A percentile compares a stretch with the other conserved stretches of the same genome.
These are phyloP conservation scores for Tetranychus urticae DNA, from an alignment of 1,140 invertebrate genomes.

Conservation along the genomic window DNA sequence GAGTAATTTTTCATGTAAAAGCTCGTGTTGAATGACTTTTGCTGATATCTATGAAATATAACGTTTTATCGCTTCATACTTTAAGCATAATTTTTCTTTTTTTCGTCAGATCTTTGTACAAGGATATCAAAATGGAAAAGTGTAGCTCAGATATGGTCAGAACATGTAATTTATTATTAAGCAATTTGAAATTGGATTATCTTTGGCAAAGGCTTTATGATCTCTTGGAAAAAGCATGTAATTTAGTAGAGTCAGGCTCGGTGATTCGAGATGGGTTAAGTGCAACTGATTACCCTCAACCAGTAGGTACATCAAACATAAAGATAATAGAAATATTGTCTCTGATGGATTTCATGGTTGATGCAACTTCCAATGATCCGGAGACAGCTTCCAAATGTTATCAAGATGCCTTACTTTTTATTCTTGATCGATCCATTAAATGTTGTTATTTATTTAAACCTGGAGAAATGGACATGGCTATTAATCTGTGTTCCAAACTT, in stretches of 20 bases:
- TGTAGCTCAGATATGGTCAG: not conserved
- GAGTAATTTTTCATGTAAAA: conserved; percentile 43
- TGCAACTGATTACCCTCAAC: conserved; percentile 4
- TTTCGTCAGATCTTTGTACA: conserved; percentile 1
- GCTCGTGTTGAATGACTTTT: conserved; percentile 68
- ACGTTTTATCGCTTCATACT: conserved; percentile 63
- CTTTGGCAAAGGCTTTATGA: conserved; percentile 4
- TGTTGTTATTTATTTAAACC: conserved; percentile 32
- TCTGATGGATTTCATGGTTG: conserved; percentile 5
- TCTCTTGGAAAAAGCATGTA: not conserved
- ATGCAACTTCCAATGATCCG: conserved; percentile 26
- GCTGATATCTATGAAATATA: conserved; percentile 54
- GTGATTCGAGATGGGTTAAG: no score
- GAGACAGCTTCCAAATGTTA: conserved; percentile 56
- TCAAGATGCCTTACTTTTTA: conserved; percentile 40
- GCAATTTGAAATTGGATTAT: conserved; percentile 7
- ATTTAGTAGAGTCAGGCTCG: not conserved
- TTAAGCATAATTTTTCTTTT: conserved; percentile 16
- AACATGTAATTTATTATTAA: conserved; percentile 6
- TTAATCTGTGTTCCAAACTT: conserved; percentile 46
- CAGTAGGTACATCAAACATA: conserved; percentile 16
- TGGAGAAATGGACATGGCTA: conserved; percentile 33
- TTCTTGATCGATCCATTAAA: conserved; percentile 30
- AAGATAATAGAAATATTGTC: conserved; percentile 30
- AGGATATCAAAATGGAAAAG: not conserved